Evolutionary conservation across 2,797 vertebrate species (phyloP), one percentile per base, ranked within the genome.

Genomic region (Urosaurus nigricauda): DNA sequence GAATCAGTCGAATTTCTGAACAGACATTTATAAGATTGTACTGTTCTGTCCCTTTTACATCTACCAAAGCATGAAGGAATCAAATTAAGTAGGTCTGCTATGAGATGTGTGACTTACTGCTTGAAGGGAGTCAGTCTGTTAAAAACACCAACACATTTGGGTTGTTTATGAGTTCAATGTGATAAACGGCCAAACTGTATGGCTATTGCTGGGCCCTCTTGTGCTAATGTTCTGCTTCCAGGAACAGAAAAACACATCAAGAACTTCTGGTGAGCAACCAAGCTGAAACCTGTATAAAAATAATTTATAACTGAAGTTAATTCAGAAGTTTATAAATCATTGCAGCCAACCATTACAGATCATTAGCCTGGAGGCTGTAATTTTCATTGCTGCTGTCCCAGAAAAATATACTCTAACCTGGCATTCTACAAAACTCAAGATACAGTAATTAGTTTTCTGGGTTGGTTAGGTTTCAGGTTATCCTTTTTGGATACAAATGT

Each of bases 191-290:
- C 58, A 60, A 83, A 73, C n/a, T 60, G 2, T 63, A 47, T 35
- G 78, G n/a, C 0, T 0, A 19, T 84, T 90, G 89, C 3, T 3
- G 79, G 68, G 89, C 60, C 70, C 91, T 63, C 65, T n/a, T 84
- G 17, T 1, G 1, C n/a, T 47, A 85, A 53, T 77, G 47, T 40
- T 78, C 58, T 43, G 37, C 83, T 75, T 91, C 58, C 71, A 74
- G 82, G 87, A 81, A 91, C 92, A 81, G 75, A 85, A 77, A 90
- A 84, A 91, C 84, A 7, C 77, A 80, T 87, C 3, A 1, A 93
- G 90, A 92, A 88, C 65, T 93, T 94, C 79, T 91, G 88, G 65
- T 93, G 91, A 91, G 88, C 88, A 90, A 90, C 47, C 32, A 7
- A 89, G 86, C 84, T 91, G 88, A 90, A 90, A 91, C 92, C 81